Conservation (phyloP, 2,888 invertebrate genomes). For the Heliconius ethilla region DNA sequence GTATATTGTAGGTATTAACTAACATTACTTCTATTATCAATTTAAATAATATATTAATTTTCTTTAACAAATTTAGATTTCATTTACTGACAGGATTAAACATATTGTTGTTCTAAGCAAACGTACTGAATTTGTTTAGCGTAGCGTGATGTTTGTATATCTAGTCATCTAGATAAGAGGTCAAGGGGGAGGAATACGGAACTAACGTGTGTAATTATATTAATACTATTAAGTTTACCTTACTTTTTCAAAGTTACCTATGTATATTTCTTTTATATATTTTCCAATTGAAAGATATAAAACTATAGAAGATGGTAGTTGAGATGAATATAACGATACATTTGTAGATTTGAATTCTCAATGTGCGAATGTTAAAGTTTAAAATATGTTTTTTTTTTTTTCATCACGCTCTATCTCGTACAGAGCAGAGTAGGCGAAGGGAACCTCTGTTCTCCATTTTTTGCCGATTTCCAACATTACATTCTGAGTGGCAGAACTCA, state of each 20-base stretch:
- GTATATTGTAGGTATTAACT: neutral
- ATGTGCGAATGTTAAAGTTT: no score
- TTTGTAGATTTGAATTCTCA: no score
- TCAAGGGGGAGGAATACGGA: conserved; percentile 37
- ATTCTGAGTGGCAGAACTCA: no score
- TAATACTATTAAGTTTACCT: conserved; percentile 15
- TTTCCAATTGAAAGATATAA: neutral
- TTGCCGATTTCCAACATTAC: no score
- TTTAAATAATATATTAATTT: neutral
- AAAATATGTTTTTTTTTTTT: no score
- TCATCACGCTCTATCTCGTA: no score
- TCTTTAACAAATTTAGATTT: neutral
- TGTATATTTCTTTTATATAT: neutral
- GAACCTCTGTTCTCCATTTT: no score
- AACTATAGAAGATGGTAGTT: neutral
- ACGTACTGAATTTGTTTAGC: conserved; percentile 18
- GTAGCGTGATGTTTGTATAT: conserved; percentile 31
- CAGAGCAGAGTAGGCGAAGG: no score
- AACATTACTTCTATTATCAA: neutral
- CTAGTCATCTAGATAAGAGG: conserved; percentile 30
- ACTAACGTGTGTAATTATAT: conserved; percentile 18
- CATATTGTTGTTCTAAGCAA: conserved; percentile 5
- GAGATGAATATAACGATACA: neutral
- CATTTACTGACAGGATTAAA: conserved; percentile 1
- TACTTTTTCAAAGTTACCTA: neutral